A percentile compares a stretch with the other conserved stretches of the same genome.
Evolutionary conservation across 2,113 vertebrate genomes (phyloP).

Genomic region (Oxyruncus cristatus): DNA sequence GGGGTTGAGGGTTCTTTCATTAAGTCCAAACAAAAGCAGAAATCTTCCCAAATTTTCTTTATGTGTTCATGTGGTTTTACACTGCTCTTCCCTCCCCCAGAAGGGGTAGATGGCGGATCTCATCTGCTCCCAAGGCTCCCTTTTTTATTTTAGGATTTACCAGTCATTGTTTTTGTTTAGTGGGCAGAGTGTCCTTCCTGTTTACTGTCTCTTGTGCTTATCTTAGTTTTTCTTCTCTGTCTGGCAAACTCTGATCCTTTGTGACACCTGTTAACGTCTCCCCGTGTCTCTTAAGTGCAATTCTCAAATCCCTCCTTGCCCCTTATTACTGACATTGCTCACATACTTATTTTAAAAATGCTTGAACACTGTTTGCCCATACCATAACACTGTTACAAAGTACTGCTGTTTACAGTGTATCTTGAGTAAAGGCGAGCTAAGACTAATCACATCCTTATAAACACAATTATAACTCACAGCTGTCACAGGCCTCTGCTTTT

Average conservation of each 20-base stretch:
- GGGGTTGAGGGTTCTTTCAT: neutral
- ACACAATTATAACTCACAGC: neutral
- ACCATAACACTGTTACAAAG: neutral
- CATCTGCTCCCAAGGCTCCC: neutral
- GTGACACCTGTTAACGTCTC: neutral
- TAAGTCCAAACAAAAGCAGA: neutral
- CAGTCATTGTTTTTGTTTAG: neutral
- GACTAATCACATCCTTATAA: neutral
- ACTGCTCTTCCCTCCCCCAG: fast-evolving
- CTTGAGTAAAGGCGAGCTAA: neutral
- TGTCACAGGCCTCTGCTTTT: neutral
- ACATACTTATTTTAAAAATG: neutral
- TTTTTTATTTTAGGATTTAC: neutral
- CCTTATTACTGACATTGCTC: neutral
- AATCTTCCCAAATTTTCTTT: neutral
- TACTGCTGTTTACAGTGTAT: neutral
- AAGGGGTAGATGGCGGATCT: neutral
- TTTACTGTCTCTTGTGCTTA: neutral
- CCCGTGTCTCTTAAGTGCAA: neutral
- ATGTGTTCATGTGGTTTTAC: neutral
- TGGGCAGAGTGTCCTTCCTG: neutral
- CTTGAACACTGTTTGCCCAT: neutral
- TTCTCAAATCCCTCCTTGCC: neutral
- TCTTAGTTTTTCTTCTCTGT: neutral
- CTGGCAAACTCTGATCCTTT: neutral